phyloP scores from a whole-genome alignment of 2,113 vertebrate genomes.

The Lophochroa leadbeateri region DNA sequence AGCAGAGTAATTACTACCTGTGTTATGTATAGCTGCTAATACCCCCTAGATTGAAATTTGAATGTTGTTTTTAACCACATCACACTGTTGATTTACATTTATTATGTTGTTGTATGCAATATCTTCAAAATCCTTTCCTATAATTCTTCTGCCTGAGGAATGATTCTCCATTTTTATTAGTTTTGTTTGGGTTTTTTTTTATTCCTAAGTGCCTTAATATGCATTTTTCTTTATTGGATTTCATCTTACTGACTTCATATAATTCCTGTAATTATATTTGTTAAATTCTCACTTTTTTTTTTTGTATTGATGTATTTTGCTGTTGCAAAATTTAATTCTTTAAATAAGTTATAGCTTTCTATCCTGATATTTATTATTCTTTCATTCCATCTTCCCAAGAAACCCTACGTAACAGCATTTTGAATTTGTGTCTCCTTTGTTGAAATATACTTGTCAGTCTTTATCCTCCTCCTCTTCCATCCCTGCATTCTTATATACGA shows the following conservation, averaged over 20 bases:
- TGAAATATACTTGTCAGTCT: neutral
- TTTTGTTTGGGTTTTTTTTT: neutral
- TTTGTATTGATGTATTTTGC: neutral
- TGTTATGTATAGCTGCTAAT: neutral
- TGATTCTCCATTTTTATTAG: neutral
- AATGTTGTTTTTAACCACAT: neutral
- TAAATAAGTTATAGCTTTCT: neutral
- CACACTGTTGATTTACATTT: neutral
- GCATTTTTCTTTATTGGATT: neutral
- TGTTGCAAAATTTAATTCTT: neutral
- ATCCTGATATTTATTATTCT: neutral
- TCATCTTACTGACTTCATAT: neutral
- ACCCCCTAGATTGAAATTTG: neutral
- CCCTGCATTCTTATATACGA: neutral
- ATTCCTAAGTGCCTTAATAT: neutral
- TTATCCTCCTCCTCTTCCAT: neutral
- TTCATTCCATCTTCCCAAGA: neutral
- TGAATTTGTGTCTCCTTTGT: neutral
- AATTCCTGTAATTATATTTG: neutral
- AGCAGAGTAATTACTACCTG: neutral
- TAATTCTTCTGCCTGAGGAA: neutral
- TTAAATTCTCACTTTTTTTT: neutral
- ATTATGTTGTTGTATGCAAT: neutral
- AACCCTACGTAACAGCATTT: neutral
- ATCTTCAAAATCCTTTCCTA: neutral